Conservation (phyloP, 2,888 invertebrate genomes). For the Acanthopleura granulata region DNA sequence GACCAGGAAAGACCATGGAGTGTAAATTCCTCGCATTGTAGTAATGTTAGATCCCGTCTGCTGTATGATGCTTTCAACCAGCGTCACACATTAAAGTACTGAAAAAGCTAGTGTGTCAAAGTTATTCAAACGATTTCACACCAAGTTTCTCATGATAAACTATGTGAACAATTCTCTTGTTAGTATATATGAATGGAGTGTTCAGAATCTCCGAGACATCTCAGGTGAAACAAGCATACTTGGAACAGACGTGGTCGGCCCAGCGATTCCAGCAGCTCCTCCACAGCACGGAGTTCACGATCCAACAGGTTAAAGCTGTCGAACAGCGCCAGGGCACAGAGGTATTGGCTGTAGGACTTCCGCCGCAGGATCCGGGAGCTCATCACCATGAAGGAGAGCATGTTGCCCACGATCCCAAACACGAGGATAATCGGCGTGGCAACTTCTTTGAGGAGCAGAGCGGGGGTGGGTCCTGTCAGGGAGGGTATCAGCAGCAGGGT, state of each 20-base stretch:
- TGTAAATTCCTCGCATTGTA: too few relatives aligned
- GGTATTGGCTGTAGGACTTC: background rate
- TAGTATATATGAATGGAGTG: too few relatives aligned
- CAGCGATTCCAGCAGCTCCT: conserved; percentile 4
- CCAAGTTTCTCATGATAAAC: too few relatives aligned
- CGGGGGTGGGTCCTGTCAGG: background rate
- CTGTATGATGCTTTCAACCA: too few relatives aligned
- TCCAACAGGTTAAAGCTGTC: conserved; percentile 9
- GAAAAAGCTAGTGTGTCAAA: too few relatives aligned
- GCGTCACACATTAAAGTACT: too few relatives aligned
- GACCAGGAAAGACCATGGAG: too few relatives aligned
- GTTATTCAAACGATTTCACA: too few relatives aligned
- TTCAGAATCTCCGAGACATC: too few relatives aligned
- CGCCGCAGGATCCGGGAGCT: background rate
- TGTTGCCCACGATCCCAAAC: background rate
- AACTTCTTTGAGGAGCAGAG: conserved; percentile 10
- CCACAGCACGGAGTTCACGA: background rate
- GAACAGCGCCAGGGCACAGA: conserved; percentile 1
- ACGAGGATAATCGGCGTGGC: background rate
- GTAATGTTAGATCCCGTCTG: too few relatives aligned
- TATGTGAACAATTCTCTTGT: too few relatives aligned
- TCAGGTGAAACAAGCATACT: too few relatives aligned
- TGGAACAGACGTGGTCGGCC: background rate
- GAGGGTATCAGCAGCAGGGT: background rate
- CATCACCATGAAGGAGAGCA: background rate